Percentiles rank a stretch among this genome's conserved stretches.
phyloP scores from a whole-genome alignment of 2,797 vertebrate genomes.

The Sylvia borin region DNA sequence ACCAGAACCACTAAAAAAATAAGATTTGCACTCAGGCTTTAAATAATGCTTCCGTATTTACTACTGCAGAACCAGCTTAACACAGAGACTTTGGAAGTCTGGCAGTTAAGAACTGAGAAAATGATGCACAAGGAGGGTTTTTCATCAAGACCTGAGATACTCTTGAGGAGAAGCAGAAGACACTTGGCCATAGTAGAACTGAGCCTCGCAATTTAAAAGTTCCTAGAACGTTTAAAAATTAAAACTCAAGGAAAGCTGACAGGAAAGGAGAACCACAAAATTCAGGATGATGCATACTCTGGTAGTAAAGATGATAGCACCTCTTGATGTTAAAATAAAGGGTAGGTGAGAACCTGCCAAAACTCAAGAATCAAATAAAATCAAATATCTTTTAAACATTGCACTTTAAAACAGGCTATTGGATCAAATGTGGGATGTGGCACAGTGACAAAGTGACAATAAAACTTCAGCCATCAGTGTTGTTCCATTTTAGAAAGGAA shows the following conservation, averaged over 20 bases:
- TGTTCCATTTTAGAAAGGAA: background rate
- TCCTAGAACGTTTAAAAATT: background rate
- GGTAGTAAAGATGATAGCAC: background rate
- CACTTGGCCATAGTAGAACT: background rate
- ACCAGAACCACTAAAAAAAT: background rate
- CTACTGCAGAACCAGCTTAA: background rate
- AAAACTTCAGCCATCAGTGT: background rate
- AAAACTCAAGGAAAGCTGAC: background rate
- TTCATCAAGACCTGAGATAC: background rate
- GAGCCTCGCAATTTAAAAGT: background rate
- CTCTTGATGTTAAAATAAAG: background rate
- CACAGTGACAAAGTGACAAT: rapidly evolving
- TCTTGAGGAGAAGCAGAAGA: background rate
- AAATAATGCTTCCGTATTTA: background rate
- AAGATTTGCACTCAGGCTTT: background rate
- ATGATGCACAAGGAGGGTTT: background rate
- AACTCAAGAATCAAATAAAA: background rate
- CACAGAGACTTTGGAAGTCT: background rate
- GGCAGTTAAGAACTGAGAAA: background rate
- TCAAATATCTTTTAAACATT: background rate
- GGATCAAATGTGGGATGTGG: background rate
- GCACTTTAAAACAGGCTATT: background rate
- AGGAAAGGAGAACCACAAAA: background rate
- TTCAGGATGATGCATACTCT: background rate
- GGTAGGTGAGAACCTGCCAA: background rate